Evolutionary conservation across 2,797 vertebrate genomes (phyloP).

Genomic region (Microctenopoma lineatum): DNA sequence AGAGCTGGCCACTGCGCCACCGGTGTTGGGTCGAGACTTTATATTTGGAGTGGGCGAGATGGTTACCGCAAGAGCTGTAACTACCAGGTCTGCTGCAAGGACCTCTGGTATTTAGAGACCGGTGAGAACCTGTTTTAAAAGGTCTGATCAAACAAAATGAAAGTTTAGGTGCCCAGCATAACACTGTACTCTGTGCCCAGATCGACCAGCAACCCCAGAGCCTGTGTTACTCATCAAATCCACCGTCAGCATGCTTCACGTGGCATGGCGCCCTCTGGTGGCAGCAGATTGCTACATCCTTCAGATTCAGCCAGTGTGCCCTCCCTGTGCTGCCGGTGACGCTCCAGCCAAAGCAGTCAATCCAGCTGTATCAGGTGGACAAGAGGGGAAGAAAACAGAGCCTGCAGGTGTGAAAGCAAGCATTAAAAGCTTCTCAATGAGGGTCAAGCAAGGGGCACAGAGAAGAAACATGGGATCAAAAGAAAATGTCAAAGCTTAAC

Average conservation of each 20-base stretch:
- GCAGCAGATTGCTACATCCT: conserved; percentile 94
- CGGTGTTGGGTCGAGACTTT: conserved; percentile 90
- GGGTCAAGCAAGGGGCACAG: not conserved
- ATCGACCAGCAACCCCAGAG: conserved; percentile 88
- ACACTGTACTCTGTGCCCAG: conserved; percentile 67
- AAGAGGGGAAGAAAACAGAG: conserved; percentile 18
- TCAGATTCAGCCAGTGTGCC: conserved; percentile 87
- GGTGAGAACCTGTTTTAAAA: conserved; percentile 79
- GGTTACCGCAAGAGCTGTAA: conserved; percentile 94
- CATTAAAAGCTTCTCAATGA: not conserved
- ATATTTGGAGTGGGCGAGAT: conserved; percentile 97
- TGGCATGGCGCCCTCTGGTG: conserved; percentile 95
- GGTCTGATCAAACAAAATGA: not conserved
- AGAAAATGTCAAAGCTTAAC: not conserved
- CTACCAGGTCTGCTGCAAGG: conserved; percentile 98
- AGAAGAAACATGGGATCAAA: not conserved
- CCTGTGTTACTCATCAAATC: conserved; percentile 93
- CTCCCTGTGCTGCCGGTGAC: conserved; percentile 34
- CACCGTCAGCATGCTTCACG: conserved; percentile 92
- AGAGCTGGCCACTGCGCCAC: conserved; percentile 94
- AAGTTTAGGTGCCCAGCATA: not conserved
- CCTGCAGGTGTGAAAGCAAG: conserved; percentile 11
- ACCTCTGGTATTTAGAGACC: conserved; percentile 98
- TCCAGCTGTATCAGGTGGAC: conserved; percentile 13
- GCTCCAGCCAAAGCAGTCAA: conserved; percentile 3